Evolutionary conservation across 2,888 invertebrate species (phyloP).

Genomic region (Mellilla xanthometata): DNA sequence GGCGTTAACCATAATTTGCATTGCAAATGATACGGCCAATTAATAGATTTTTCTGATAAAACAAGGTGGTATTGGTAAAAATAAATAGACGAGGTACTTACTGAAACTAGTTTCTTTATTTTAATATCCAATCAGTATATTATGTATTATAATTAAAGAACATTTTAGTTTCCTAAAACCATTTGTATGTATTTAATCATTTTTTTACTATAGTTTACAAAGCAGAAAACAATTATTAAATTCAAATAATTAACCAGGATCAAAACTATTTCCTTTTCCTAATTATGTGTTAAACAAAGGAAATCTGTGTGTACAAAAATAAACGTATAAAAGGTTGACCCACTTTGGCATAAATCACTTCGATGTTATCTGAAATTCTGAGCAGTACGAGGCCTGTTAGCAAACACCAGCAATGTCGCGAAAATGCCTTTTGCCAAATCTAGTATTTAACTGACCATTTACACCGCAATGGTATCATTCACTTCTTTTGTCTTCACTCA

Average conservation of each 20-base stretch:
- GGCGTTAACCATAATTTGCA: constrained; percentile 16
- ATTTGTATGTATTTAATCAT: no score
- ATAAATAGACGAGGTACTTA: neutral
- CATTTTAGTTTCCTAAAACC: constrained; percentile 6
- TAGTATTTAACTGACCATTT: constrained; percentile 57
- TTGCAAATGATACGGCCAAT: constrained; percentile 1
- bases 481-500: constrained; percentile 37
- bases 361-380: constrained; percentile 70
- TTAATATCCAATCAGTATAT: constrained; percentile 1
- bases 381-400: constrained; percentile 53
- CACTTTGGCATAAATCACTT: constrained; percentile 36
- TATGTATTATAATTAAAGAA: neutral
- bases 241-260: no score
- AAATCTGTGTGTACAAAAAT: neutral
- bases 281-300: no score
- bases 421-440: constrained; percentile 49
- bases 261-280: no score
- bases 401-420: constrained; percentile 56
- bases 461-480: constrained; percentile 47
- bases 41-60: constrained; percentile 8
- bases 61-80: neutral
- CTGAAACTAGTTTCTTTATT: neutral
- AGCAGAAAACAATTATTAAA: no score
- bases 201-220: no score
- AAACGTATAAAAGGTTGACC: constrained; percentile 30